Evolutionary conservation across 2,113 vertebrate genomes (phyloP).

Genomic region (Odontesthes bonariensis): DNA sequence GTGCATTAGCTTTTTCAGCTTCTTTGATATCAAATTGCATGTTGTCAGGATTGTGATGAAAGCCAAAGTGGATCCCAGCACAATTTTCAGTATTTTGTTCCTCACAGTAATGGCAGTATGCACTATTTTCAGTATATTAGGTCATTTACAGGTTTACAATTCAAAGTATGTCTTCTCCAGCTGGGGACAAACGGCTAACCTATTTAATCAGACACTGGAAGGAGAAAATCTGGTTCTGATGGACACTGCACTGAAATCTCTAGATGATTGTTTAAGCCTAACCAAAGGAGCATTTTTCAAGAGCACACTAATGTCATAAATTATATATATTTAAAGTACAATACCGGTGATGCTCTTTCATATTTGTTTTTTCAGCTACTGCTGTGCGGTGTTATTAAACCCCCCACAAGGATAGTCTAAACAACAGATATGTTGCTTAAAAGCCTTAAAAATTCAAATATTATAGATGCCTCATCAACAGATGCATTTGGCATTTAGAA

Average conservation of each 20-base stretch:
- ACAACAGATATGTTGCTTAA: conserved; percentile 1
- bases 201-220: conserved; percentile 18
- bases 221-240: conserved; percentile 42
- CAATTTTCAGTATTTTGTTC: conserved; percentile 12
- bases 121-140: conserved; percentile 29
- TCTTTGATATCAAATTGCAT: conserved; percentile 63
- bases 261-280: conserved; percentile 46
- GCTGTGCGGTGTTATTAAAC: background rate
- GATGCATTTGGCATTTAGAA: conserved; percentile 36
- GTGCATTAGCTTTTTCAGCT: conserved; percentile 5
- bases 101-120: background rate
- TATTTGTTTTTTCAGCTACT: background rate
- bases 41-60: conserved; percentile 46
- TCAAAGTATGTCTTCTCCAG: conserved; percentile 22
- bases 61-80: conserved; percentile 36
- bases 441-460: background rate
- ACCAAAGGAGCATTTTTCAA: conserved; percentile 50
- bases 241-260: conserved; percentile 46
- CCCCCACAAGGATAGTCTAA: background rate
- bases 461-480: conserved; percentile 25
- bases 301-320: too few relatives aligned
- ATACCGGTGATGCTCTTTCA: background rate
- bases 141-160: conserved; percentile 34
- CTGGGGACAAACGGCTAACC: conserved; percentile 18
- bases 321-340: background rate